These are phyloP conservation scores for Malurus alboscapulatus DNA, from an alignment of 2,113 vertebrate genomes.

Conservation along the genomic window DNA sequence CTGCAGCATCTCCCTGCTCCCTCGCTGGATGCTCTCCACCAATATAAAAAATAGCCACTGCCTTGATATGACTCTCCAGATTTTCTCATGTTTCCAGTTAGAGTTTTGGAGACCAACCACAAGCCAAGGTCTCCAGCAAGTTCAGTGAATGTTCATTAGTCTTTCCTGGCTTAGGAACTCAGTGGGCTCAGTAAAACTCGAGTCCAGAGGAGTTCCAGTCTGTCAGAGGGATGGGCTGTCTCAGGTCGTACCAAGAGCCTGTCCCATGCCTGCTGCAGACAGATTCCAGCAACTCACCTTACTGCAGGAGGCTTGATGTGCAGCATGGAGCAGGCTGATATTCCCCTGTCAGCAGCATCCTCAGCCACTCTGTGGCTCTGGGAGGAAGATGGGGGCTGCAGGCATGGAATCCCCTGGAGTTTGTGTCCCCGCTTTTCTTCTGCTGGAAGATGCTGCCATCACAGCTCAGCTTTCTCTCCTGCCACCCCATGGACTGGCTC, in stretches of 20 bases:
- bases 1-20: not conserved
- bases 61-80: not conserved
- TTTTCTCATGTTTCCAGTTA: not conserved
- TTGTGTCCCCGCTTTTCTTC: not conserved
- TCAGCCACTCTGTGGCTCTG: not conserved
- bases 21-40: not conserved
- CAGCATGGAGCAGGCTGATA: not conserved
- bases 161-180: not conserved
- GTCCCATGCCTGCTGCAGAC: not conserved
- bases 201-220: not conserved
- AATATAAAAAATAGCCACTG: not conserved
- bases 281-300: not conserved
- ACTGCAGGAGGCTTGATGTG: not conserved
- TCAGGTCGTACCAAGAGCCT: not conserved
- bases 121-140: not conserved
- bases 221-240: not conserved
- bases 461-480: not conserved
- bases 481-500: not conserved
- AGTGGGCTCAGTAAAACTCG: not conserved
- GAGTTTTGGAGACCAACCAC: fast-evolving
- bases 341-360: fast-evolving
- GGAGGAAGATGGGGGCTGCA: not conserved
- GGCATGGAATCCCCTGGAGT: not conserved
- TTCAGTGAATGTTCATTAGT: not conserved
- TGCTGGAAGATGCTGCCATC: not conserved